Evolutionary conservation across 2,888 invertebrate species (phyloP).

Genomic region (Acrobasis suavella): DNA sequence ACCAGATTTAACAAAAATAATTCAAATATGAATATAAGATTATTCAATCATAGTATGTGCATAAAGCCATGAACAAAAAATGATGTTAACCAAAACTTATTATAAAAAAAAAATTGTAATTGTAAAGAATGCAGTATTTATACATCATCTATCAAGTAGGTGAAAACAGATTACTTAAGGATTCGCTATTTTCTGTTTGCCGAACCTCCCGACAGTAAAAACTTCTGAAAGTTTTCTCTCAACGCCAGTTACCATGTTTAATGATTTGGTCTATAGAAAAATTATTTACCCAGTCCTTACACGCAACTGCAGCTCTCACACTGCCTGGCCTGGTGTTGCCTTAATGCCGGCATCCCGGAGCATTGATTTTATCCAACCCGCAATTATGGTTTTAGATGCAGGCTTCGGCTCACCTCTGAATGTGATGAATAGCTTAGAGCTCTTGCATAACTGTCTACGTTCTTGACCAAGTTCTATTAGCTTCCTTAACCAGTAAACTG

Average conservation of each 20-base stretch:
- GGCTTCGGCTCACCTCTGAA: background rate
- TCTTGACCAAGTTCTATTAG: constrained; percentile 1
- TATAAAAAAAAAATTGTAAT: too few species aligned
- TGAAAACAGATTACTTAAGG: background rate
- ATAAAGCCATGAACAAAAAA: too few species aligned
- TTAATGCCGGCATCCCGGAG: constrained; percentile 1
- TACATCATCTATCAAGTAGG: background rate
- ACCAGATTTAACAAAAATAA: too few species aligned
- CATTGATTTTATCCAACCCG: background rate
- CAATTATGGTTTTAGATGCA: background rate
- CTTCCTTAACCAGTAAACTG: constrained; percentile 15
- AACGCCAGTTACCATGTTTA: constrained; percentile 2
- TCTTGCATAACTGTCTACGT: background rate
- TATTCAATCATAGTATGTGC: too few species aligned
- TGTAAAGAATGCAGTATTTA: too few species aligned
- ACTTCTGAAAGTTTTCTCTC: background rate
- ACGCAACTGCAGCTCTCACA: constrained; percentile 7
- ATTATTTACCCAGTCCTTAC: background rate
- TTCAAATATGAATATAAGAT: too few species aligned
- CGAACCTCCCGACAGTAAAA: background rate
- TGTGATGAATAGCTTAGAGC: background rate
- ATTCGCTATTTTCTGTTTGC: background rate
- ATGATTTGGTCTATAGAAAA: constrained; percentile 4
- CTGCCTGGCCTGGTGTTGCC: background rate
- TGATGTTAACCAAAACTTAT: too few species aligned